Percentiles rank a stretch among this genome's conserved stretches.
phyloP scores from a whole-genome alignment of 64 coral and sea anemone species.

The Pocillopora verrucosa region DNA sequence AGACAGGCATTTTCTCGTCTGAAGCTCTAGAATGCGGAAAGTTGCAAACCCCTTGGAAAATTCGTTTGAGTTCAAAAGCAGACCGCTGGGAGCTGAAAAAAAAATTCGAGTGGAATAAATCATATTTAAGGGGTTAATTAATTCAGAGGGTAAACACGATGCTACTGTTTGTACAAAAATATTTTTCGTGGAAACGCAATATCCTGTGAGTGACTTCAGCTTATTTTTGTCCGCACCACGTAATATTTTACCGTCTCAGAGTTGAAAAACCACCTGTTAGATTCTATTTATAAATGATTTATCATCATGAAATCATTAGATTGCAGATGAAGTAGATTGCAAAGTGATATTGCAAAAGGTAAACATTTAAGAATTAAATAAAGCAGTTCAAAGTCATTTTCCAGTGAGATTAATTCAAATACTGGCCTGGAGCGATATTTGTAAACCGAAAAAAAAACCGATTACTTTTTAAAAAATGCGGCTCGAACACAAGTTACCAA shows the following conservation, averaged over 20 bases:
- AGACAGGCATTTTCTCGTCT: neutral
- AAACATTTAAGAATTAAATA: neutral
- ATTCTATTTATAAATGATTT: too few species aligned
- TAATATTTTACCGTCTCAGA: too few species aligned
- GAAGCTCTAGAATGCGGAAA: conserved; percentile 37
- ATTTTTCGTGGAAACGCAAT: too few species aligned
- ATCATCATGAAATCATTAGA: too few species aligned
- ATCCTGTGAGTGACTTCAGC: too few species aligned
- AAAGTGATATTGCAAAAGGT: too few species aligned
- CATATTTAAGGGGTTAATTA: neutral
- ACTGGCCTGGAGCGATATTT: neutral
- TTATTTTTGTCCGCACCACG: too few species aligned
- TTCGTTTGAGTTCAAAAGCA: neutral
- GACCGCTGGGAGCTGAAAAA: neutral
- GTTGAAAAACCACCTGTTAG: too few species aligned
- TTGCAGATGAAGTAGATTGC: too few species aligned
- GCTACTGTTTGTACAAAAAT: too few species aligned
- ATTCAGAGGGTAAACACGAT: neutral
- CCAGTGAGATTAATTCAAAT: neutral
- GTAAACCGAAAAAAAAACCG: neutral
- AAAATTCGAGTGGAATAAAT: neutral
- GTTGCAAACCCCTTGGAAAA: neutral
- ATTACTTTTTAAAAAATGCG: too few species aligned
- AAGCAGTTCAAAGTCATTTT: neutral
- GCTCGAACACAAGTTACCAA: neutral